These are phyloP conservation scores for Matsumyia berberina DNA, from an alignment of 2,888 invertebrate genomes.

Conservation along the genomic window DNA sequence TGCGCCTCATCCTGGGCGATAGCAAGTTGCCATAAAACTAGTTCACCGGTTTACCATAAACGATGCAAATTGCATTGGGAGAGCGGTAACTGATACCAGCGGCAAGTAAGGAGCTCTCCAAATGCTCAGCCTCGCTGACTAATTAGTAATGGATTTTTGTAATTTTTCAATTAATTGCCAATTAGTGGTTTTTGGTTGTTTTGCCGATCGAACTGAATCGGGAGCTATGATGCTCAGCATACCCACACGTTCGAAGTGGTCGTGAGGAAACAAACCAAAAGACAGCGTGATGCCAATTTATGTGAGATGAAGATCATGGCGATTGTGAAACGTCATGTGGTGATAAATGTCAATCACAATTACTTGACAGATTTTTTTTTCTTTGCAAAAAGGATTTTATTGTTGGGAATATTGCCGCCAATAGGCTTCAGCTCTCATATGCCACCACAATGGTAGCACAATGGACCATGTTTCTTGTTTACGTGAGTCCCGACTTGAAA, in stretches of 20 bases:
- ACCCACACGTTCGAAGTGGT: slow-evolving; percentile 2
- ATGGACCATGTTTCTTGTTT: too few relatives aligned
- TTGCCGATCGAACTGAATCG: slow-evolving; percentile 1
- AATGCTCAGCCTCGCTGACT: slow-evolving; percentile 47
- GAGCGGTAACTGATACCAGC: slow-evolving; percentile 14
- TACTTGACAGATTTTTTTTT: slow-evolving; percentile 8
- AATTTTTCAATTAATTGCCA: slow-evolving; percentile 76
- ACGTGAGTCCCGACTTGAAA: too few relatives aligned
- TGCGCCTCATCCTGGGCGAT: too few relatives aligned
- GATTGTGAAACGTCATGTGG: slow-evolving; percentile 31
- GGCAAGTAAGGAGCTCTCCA: slow-evolving; percentile 51
- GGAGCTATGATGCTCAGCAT: not conserved
- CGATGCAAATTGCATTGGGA: slow-evolving; percentile 63
- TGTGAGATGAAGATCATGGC: slow-evolving; percentile 48
- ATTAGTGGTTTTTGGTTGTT: slow-evolving; percentile 65
- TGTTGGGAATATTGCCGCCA: too few relatives aligned
- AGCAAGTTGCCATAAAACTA: slow-evolving; percentile 68
- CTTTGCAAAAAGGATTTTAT: slow-evolving; percentile 19
- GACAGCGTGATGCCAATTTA: slow-evolving; percentile 63
- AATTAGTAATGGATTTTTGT: slow-evolving; percentile 74
- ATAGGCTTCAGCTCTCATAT: too few relatives aligned
- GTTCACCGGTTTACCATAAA: slow-evolving; percentile 72
- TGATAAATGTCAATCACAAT: slow-evolving; percentile 51
- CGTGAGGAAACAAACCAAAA: slow-evolving; percentile 31
- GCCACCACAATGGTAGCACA: too few relatives aligned